phyloP scores from a whole-genome alignment of 2,797 vertebrate genomes.

The Iguana delicatissima region DNA sequence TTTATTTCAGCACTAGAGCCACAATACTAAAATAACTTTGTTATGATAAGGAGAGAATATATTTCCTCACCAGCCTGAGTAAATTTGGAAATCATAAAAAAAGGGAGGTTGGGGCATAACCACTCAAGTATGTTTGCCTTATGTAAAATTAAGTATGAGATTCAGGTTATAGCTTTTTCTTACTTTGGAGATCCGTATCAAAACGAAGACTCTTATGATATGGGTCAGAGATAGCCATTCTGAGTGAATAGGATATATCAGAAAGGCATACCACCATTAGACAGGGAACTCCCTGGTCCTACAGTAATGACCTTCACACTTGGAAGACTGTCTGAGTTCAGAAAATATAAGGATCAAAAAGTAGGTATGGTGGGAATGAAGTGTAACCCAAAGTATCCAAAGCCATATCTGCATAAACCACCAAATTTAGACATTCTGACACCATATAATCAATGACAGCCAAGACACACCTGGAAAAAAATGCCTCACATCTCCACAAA shows the following conservation, averaged over 20 bases:
- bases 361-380: background rate
- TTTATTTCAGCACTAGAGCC: background rate
- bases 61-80: background rate
- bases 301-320: background rate
- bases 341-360: background rate
- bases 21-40: background rate
- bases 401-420: background rate
- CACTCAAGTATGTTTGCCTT: constrained; percentile 25
- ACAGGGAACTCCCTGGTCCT: background rate
- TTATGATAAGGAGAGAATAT: background rate
- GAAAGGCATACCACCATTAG: background rate
- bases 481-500: background rate
- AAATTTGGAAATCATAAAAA: constrained; percentile 21
- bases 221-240: background rate
- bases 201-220: background rate
- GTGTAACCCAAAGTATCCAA: background rate
- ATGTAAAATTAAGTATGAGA: constrained; percentile 19
- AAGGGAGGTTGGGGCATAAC: constrained; percentile 32
- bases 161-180: constrained; percentile 14
- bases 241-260: background rate
- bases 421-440: background rate
- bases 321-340: background rate
- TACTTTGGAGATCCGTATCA: constrained; percentile 11
- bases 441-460: background rate
- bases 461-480: background rate